Conservation (phyloP, 2,888 invertebrate genomes). For the Escarpia spicata region DNA sequence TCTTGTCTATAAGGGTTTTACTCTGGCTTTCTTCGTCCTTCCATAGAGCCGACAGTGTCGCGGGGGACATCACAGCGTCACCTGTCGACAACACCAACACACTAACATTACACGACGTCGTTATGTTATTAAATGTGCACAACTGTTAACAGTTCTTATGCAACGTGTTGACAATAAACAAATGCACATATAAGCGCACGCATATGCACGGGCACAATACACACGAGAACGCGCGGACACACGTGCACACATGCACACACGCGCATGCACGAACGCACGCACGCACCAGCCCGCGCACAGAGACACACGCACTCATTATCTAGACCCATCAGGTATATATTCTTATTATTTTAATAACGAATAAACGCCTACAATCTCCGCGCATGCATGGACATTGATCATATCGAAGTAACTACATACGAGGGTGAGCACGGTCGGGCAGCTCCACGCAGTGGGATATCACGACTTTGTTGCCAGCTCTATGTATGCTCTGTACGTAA, state of each 20-base stretch:
- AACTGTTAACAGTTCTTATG: neutral
- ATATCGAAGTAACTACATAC: neutral
- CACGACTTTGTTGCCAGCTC: neutral
- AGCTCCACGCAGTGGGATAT: neutral
- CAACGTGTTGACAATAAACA: neutral
- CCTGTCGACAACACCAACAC: neutral
- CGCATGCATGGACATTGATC: neutral
- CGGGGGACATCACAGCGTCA: neutral
- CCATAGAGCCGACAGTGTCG: neutral
- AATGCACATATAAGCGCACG: too few species aligned
- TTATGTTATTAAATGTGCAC: neutral
- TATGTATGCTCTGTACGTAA: neutral
- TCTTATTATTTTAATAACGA: too few species aligned
- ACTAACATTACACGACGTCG: neutral
- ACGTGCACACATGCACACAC: too few species aligned
- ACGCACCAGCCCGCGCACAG: too few species aligned
- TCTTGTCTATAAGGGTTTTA: neutral
- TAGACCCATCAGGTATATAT: too few species aligned
- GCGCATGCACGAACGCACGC: too few species aligned
- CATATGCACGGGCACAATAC: too few species aligned
- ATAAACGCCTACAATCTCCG: too few species aligned
- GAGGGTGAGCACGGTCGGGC: neutral
- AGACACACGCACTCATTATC: too few species aligned
- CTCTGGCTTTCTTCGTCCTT: neutral
- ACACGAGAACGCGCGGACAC: too few species aligned